A percentile compares a stretch with the other conserved stretches of the same genome.
These are phyloP conservation scores for Miniopterus natalensis DNA, from an alignment of 2,113 vertebrate species.

Conservation along the genomic window DNA sequence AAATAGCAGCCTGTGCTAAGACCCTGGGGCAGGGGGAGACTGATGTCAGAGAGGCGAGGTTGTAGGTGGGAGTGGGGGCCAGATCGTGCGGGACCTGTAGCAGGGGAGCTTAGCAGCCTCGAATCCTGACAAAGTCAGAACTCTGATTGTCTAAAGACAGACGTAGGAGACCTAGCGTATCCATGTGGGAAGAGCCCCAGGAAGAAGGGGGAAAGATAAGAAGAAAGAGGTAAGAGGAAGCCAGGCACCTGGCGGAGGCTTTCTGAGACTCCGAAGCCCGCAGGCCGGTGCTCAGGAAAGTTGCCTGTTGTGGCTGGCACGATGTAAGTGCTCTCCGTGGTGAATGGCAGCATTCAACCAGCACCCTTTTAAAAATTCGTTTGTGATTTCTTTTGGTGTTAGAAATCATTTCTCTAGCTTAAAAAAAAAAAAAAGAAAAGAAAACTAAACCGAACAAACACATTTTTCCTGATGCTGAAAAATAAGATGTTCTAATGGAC, in stretches of 20 bases:
- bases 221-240: neutral
- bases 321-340: accelerated
- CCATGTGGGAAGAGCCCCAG: neutral
- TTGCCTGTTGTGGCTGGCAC: neutral
- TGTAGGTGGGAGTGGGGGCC: neutral
- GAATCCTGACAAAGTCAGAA: neutral
- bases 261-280: neutral
- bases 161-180: neutral
- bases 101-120: neutral
- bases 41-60: neutral
- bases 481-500: neutral
- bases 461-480: slow-evolving; percentile 8
- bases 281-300: neutral
- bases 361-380: neutral
- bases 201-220: neutral
- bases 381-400: neutral
- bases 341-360: neutral
- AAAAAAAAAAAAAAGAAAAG: neutral
- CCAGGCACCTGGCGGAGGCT: neutral
- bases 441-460: neutral
- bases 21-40: neutral
- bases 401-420: slow-evolving; percentile 24
- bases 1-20: neutral
- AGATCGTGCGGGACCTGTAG: neutral
- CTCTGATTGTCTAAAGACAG: neutral